Conservation (phyloP, 2,888 invertebrate species). For the Cheilosia vernalis region DNA sequence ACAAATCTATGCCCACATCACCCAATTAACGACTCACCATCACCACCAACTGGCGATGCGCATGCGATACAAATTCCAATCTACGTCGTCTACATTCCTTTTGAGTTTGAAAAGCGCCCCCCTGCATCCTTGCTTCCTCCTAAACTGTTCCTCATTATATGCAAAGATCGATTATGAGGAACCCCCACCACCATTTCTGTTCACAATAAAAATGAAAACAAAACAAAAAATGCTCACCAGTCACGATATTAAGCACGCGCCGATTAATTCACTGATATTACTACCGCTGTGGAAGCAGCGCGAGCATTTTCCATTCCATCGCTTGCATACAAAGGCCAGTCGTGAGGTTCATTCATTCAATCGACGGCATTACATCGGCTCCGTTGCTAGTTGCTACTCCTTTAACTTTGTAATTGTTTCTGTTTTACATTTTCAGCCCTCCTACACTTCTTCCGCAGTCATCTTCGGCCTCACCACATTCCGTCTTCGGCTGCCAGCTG, state of each 20-base stretch:
- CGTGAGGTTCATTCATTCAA: conserved; percentile 73
- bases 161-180: conserved; percentile 71
- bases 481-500: conserved; percentile 1
- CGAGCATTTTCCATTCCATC: conserved; percentile 46
- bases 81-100: conserved; percentile 18
- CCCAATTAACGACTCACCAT: conserved; percentile 63
- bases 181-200: conserved; percentile 49
- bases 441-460: neutral
- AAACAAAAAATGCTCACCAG: conserved; percentile 64
- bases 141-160: conserved; percentile 67
- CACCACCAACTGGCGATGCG: conserved; percentile 37
- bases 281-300: conserved; percentile 57
- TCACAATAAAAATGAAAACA: conserved; percentile 54
- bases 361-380: conserved; percentile 70
- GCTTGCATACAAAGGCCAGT: conserved; percentile 72
- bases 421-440: conserved; percentile 63
- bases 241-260: conserved; percentile 77
- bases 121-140: conserved; percentile 30
- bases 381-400: conserved; percentile 69
- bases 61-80: conserved; percentile 8
- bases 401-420: conserved; percentile 73
- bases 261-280: conserved; percentile 76
- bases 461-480: conserved; percentile 27
- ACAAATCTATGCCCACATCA: conserved; percentile 58
- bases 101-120: neutral